Base-by-base conservation (phyloP, 2,888 invertebrate genomes). In the Eupithecia subfuscata region DNA sequence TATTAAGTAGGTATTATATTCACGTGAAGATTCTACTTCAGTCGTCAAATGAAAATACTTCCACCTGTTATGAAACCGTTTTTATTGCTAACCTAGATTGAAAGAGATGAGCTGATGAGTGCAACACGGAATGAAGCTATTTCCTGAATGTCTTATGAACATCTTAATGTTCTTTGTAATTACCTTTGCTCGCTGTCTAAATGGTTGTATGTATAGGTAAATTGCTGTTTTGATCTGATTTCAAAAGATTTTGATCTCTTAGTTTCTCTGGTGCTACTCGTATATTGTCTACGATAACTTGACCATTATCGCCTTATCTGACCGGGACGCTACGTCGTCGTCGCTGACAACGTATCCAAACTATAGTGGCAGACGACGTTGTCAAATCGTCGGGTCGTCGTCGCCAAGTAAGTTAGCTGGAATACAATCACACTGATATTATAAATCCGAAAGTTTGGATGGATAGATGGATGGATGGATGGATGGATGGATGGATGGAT, bases 71-170 rank as follows among this genome's bases (percentile, higher is more conserved):
- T 14, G 56, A 60, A 60, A 60, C 14, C 11, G 16, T 34, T 22
- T 30, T 64, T 64, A 68, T 68, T 60, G 25, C 37, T 74, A 25
- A 68, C 45, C 70, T 67, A 71, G 74, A 68, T 75, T 65, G 45
- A 60, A 67, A 73, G 60, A 43, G 56, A 75, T 63, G 45, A 37
- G n/a, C 16, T 52, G 52, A 69, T 43, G 48, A 45, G 34, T 67
- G 74, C 30, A 69, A 74, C 34, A 64, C 34, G 34, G 18, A 64
- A 64, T 64, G 11, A 22, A 74, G 30, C 60, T 40, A 69, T 69
- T 75, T 75, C 75, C 75, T 48, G 60, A 68, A 60, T 48, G n/a
- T 8, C n/a, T 22, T 25, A 70, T 65, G 70, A 69, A 40, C 30
- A 22, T 48, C 25, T 68, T 74, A 56, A 68, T 67, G 73, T 37